Evolutionary conservation across 2,888 invertebrate species (phyloP).

Genomic region (Tolmerus cingulatus): DNA sequence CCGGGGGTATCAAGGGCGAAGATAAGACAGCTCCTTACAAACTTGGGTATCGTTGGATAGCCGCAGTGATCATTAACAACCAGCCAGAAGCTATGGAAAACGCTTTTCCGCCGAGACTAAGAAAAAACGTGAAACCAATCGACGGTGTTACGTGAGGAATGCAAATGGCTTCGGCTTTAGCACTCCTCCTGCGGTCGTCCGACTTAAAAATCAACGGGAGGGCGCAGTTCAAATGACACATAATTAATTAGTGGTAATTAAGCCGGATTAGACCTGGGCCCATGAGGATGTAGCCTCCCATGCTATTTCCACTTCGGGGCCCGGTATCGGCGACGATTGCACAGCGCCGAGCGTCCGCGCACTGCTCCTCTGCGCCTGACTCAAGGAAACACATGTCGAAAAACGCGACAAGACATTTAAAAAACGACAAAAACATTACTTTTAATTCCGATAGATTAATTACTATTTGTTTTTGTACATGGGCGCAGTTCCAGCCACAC

Average conservation of each 20-base stretch:
- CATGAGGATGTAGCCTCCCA: conserved; percentile 32
- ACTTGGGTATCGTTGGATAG: conserved; percentile 5
- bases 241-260: conserved; percentile 54
- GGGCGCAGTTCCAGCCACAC: not conserved
- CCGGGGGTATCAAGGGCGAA: conserved; percentile 29
- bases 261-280: conserved; percentile 51
- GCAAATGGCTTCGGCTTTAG: conserved; percentile 36
- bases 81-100: not conserved
- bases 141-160: conserved; percentile 37
- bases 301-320: conserved; percentile 5
- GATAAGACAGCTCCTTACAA: conserved; percentile 1
- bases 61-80: conserved; percentile 37
- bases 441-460: conserved; percentile 42
- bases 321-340: not conserved
- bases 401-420: conserved; percentile 33
- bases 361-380: not conserved
- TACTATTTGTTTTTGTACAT: conserved; percentile 43
- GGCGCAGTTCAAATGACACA: conserved; percentile 51
- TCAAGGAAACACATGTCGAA: conserved; percentile 28
- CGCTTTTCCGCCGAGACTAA: not conserved
- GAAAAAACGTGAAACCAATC: not conserved
- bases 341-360: not conserved
- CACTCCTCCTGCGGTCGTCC: conserved; percentile 15
- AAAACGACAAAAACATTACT: conserved; percentile 13
- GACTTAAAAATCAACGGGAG: conserved; percentile 50